Conservation (phyloP, 2,888 invertebrate species). For the Pachliopta kotzebuea region DNA sequence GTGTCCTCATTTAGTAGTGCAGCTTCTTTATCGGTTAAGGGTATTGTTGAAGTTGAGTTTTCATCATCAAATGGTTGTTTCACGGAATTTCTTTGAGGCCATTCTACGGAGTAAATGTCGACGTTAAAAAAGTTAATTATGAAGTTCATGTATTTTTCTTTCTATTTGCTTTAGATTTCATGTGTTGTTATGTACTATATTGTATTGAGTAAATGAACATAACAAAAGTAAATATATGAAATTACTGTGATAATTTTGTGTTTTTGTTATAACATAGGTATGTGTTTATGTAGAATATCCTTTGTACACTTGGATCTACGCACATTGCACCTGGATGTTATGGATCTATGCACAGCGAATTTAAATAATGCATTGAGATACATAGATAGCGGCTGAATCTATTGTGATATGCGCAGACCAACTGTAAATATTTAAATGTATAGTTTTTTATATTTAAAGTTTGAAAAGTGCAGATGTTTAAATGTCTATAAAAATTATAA, state of each 20-base stretch:
- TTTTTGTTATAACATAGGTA: not conserved
- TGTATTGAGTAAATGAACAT: no score
- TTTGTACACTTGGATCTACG: not conserved
- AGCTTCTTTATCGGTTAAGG: conserved; percentile 30
- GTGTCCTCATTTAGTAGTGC: conserved; percentile 22
- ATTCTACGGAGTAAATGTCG: conserved; percentile 49
- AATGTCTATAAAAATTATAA: not conserved
- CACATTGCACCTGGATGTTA: not conserved
- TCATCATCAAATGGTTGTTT: conserved; percentile 52
- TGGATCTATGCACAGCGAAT: conserved; percentile 14
- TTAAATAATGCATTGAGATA: conserved; percentile 18
- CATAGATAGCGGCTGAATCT: conserved; percentile 5
- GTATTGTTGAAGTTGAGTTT: conserved; percentile 35
- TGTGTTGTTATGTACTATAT: no score
- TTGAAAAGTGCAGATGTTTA: not conserved
- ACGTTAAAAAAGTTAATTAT: not conserved
- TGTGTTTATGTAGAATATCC: not conserved
- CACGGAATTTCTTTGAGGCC: conserved; percentile 61
- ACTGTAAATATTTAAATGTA: conserved; percentile 4
- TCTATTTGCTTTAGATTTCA: not conserved
- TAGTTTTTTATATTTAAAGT: not conserved
- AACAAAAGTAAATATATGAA: not conserved
- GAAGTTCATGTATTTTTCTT: not conserved
- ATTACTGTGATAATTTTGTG: not conserved
- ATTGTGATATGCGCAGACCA: conserved; percentile 1